Conservation (phyloP, 2,888 invertebrate species). For the Dicranocentrus wangi region DNA sequence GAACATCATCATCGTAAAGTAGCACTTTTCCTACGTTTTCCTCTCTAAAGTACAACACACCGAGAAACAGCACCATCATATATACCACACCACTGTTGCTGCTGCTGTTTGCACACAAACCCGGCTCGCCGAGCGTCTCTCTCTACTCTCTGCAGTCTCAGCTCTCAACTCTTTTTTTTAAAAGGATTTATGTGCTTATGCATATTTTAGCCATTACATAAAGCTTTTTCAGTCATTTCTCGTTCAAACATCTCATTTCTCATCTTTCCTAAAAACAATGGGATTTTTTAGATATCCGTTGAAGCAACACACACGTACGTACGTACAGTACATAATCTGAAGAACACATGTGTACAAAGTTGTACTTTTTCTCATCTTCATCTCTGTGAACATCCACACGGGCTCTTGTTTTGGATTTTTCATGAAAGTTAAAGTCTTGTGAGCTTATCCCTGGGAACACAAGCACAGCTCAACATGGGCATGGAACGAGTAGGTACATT, state of each 20-base stretch:
- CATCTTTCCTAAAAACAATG: constrained; percentile 55
- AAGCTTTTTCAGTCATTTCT: constrained; percentile 49
- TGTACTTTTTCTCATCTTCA: neutral
- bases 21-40: constrained; percentile 1
- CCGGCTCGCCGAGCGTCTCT: neutral
- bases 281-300: constrained; percentile 35
- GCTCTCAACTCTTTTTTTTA: constrained; percentile 16
- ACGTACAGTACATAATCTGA: neutral
- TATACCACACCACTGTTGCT: too few relatives aligned
- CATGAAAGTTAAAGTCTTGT: constrained; percentile 18
- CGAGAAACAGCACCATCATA: neutral
- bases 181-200: constrained; percentile 64
- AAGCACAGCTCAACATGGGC: too few relatives aligned
- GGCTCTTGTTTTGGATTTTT: constrained; percentile 22
- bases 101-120: neutral
- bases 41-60: neutral
- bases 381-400: constrained; percentile 12
- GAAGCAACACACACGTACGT: neutral
- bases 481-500: too few relatives aligned
- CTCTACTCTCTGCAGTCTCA: constrained; percentile 11
- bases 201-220: constrained; percentile 65
- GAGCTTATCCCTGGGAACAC: constrained; percentile 4
- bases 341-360: constrained; percentile 2
- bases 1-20: constrained; percentile 5
- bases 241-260: constrained; percentile 56